phyloP scores from a whole-genome alignment of 2,113 vertebrate species.

The Phyllostomus hastatus region DNA sequence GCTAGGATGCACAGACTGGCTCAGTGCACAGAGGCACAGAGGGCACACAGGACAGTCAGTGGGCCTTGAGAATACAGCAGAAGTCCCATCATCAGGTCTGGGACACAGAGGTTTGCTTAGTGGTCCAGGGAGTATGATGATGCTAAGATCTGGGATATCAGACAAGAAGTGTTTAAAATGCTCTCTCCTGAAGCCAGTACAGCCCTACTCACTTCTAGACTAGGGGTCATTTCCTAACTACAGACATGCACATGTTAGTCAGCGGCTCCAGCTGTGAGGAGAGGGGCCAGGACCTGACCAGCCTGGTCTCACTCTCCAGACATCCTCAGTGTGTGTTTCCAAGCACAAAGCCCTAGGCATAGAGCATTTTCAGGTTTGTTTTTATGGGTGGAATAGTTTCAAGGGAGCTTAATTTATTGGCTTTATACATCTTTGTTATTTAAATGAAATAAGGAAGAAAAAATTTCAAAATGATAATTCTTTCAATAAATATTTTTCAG shows the following conservation, averaged over 20 bases:
- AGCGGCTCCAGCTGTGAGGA: too few species aligned
- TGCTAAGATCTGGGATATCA: not conserved
- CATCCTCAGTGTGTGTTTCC: too few species aligned
- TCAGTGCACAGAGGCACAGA: not conserved
- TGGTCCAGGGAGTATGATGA: not conserved
- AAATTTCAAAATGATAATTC: not conserved
- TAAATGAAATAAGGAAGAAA: not conserved
- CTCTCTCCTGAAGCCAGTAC: not conserved
- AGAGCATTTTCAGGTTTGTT: not conserved
- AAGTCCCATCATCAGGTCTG: not conserved
- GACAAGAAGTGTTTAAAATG: not conserved
- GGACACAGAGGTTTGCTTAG: not conserved
- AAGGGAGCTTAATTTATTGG: not conserved
- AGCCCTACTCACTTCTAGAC: not conserved
- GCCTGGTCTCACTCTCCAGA: rapidly evolving
- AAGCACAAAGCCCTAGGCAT: not conserved
- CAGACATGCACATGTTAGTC: not conserved
- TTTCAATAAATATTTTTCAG: not conserved
- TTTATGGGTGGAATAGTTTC: not conserved
- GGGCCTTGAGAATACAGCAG: not conserved
- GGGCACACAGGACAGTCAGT: not conserved
- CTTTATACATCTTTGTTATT: not conserved
- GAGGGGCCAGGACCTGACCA: not conserved
- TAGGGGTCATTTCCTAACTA: not conserved
- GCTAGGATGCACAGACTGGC: not conserved